These are phyloP conservation scores for Halictus quadricinctus DNA, from an alignment of 2,888 invertebrate species.

Conservation along the genomic window DNA sequence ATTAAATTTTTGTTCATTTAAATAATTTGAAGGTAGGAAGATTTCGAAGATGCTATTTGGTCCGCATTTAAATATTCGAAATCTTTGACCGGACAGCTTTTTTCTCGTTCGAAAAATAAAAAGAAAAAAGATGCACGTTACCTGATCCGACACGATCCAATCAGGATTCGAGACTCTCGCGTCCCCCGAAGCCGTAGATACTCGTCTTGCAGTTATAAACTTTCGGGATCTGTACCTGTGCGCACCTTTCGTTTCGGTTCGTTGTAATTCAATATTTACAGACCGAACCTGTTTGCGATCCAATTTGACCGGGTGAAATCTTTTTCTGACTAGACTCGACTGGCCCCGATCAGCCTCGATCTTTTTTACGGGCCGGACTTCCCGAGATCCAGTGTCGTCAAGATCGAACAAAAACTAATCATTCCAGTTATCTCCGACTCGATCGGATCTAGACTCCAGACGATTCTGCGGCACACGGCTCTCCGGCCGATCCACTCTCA, in stretches of 20 bases:
- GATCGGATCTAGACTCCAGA: background rate
- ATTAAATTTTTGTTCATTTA: no score
- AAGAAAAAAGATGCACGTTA: background rate
- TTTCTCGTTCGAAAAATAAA: background rate
- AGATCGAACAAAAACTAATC: conserved; percentile 13
- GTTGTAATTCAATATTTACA: background rate
- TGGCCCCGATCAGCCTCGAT: background rate
- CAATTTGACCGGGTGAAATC: background rate
- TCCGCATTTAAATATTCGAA: background rate
- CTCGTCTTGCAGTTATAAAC: background rate
- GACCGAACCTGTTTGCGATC: background rate
- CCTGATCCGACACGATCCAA: background rate
- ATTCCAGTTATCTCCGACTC: background rate
- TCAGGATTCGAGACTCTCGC: background rate
- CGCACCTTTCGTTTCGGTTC: background rate
- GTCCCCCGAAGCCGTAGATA: background rate
- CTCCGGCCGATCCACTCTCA: background rate
- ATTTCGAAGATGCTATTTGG: no score
- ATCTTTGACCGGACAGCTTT: background rate
- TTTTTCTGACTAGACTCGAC: background rate
- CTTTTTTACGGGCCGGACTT: background rate
- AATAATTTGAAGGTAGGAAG: no score
- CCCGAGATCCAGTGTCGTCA: background rate
- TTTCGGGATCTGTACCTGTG: background rate
- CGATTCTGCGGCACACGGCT: background rate